These are phyloP conservation scores for Apodemia zela DNA, from an alignment of 2,888 invertebrate genomes.

Conservation along the genomic window DNA sequence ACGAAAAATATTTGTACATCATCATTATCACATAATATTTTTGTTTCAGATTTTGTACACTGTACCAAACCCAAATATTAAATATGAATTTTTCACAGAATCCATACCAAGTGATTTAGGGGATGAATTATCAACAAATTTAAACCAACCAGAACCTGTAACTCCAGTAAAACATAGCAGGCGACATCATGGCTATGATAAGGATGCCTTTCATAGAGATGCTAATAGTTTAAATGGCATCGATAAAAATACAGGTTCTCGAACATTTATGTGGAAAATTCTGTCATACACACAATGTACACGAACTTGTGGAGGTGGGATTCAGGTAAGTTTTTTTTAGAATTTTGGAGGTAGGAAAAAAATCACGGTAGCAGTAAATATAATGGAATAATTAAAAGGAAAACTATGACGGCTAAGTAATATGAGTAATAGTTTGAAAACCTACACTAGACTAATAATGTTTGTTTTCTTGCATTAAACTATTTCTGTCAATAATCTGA, in stretches of 20 bases:
- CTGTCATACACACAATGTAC: slow-evolving; percentile 89
- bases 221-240: slow-evolving; percentile 39
- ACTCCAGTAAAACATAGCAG: slow-evolving; percentile 56
- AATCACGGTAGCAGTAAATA: too few species aligned
- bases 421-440: too few species aligned
- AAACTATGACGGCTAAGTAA: too few species aligned
- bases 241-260: slow-evolving; percentile 56
- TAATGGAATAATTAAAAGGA: too few species aligned
- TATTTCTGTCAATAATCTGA: too few species aligned
- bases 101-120: slow-evolving; percentile 69
- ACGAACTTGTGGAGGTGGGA: slow-evolving; percentile 89
- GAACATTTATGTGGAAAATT: slow-evolving; percentile 88
- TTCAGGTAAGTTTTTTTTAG: slow-evolving; percentile 69
- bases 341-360: too few species aligned
- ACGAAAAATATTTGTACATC: too few species aligned
- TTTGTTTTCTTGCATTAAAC: too few species aligned
- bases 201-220: slow-evolving; percentile 43
- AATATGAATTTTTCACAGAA: slow-evolving; percentile 93
- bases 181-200: slow-evolving; percentile 54
- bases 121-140: slow-evolving; percentile 46
- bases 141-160: slow-evolving; percentile 46
- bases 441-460: too few species aligned
- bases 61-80: slow-evolving; percentile 92
- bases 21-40: background rate
- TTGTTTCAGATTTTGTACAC: slow-evolving; percentile 87